phyloP scores from a whole-genome alignment of 2,797 vertebrate species.

The Sebastes elongatus region DNA sequence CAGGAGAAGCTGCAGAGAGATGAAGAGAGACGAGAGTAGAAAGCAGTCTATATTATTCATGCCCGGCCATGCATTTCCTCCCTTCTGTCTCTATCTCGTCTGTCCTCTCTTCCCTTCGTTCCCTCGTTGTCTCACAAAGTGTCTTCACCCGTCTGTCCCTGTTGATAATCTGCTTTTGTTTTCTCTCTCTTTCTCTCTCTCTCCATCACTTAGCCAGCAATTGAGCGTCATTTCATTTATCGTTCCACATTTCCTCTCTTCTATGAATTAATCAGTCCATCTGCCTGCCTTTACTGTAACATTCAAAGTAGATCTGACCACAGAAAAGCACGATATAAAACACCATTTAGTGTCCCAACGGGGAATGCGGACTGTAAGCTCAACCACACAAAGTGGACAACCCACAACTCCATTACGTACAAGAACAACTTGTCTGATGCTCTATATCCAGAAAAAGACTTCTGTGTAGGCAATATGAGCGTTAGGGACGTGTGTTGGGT shows the following conservation, averaged over 20 bases:
- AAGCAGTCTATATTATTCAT: constrained; percentile 63
- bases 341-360: constrained; percentile 28
- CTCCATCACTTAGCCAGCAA: constrained; percentile 1
- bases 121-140: background rate
- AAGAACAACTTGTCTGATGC: background rate
- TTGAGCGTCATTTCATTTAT: constrained; percentile 25
- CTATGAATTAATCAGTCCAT: constrained; percentile 53
- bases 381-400: constrained; percentile 32
- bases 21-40: constrained; percentile 28
- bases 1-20: constrained; percentile 16
- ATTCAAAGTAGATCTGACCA: constrained; percentile 36
- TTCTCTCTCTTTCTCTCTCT: background rate
- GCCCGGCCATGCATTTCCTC: constrained; percentile 31
- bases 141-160: constrained; percentile 10
- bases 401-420: constrained; percentile 24
- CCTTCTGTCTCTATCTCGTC: constrained; percentile 19
- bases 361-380: constrained; percentile 16
- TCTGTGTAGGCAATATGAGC: background rate
- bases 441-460: background rate
- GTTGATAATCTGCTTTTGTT: constrained; percentile 21
- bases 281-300: constrained; percentile 44
- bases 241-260: constrained; percentile 36
- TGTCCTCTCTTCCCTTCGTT: background rate
- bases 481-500: background rate
- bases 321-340: constrained; percentile 36